Percentiles rank a stretch among this genome's conserved stretches.
Evolutionary conservation across 2,113 vertebrate genomes (phyloP).

Genomic region (Calonectris borealis): DNA sequence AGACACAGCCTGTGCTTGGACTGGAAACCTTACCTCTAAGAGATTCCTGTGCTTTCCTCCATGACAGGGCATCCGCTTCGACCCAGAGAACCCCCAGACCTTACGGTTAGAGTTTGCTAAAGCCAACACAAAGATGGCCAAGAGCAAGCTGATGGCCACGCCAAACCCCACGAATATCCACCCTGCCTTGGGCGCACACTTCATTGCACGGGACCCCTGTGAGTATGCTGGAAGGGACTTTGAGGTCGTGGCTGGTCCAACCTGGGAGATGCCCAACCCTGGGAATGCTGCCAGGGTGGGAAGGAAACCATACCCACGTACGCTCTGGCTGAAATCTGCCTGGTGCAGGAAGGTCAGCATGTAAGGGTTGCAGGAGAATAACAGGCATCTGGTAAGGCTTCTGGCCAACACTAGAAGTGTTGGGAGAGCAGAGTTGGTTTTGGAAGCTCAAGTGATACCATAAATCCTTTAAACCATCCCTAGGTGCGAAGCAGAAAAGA

Average conservation of each 20-base stretch:
- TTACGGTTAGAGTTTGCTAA: constrained; percentile 99
- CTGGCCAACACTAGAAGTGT: not conserved
- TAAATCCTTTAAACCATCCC: not conserved
- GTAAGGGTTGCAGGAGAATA: not conserved
- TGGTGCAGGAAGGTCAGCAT: not conserved
- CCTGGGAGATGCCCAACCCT: not conserved
- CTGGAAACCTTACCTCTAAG: not conserved
- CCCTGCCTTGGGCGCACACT: constrained; percentile 96
- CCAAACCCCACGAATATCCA: constrained; percentile 96
- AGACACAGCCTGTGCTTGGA: not conserved
- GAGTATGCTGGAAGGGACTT: constrained; percentile 72
- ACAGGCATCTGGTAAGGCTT: not conserved
- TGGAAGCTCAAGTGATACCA: not conserved
- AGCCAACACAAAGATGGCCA: constrained; percentile 99
- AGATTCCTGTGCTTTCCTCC: not conserved
- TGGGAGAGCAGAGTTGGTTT: not conserved
- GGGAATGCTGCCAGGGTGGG: not conserved
- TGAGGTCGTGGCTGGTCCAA: not conserved
- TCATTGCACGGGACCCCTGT: constrained; percentile 99
- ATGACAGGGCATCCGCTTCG: constrained; percentile 93
- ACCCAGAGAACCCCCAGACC: constrained; percentile 98
- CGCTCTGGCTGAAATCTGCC: not conserved
- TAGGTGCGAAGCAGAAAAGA: not conserved
- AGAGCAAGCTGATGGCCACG: constrained; percentile 98
- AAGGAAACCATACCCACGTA: not conserved